Percentiles rank a stretch among this genome's conserved stretches.
phyloP scores from a whole-genome alignment of 2,888 invertebrate genomes.

The Parnassius orleans region DNA sequence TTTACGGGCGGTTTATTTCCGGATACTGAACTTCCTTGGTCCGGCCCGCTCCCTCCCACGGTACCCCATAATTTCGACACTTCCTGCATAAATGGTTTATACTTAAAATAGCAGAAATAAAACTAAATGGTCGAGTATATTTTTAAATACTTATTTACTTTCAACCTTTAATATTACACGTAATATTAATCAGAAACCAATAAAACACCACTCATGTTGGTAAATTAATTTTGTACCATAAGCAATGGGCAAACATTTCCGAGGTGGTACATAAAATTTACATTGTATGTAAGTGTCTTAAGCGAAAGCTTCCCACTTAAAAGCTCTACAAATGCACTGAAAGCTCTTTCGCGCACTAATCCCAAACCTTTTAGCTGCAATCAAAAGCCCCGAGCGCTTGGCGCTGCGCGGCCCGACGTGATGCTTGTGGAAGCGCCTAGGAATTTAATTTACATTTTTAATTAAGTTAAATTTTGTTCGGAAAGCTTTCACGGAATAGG shows the following conservation, averaged over 20 bases:
- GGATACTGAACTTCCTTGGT: slow-evolving; percentile 79
- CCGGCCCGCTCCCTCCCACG: slow-evolving; percentile 41
- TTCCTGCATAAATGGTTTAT: background rate
- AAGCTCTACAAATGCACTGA: slow-evolving; percentile 82
- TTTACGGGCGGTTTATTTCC: slow-evolving; percentile 85
- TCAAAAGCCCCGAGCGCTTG: slow-evolving; percentile 77
- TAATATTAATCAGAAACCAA: background rate
- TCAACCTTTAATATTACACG: too few relatives aligned
- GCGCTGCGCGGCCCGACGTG: slow-evolving; percentile 60
- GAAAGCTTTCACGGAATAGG: slow-evolving; percentile 80
- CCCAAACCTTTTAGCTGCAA: slow-evolving; percentile 82
- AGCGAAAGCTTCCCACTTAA: slow-evolving; percentile 81
- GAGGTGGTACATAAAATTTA: slow-evolving; percentile 74
- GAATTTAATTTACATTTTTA: slow-evolving; percentile 82
- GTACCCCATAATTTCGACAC: background rate
- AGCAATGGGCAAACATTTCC: slow-evolving; percentile 42
- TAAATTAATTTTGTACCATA: slow-evolving; percentile 19
- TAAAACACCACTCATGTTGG: slow-evolving; percentile 17
- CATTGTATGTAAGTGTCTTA: slow-evolving; percentile 81
- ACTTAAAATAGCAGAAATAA: too few relatives aligned
- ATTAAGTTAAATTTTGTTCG: slow-evolving; percentile 81
- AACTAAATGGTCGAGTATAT: too few relatives aligned
- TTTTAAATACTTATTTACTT: too few relatives aligned
- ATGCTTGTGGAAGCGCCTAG: slow-evolving; percentile 80
- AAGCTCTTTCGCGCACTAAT: slow-evolving; percentile 82